Conservation (phyloP, 2,888 invertebrate species). For the Nycteola revayana region DNA sequence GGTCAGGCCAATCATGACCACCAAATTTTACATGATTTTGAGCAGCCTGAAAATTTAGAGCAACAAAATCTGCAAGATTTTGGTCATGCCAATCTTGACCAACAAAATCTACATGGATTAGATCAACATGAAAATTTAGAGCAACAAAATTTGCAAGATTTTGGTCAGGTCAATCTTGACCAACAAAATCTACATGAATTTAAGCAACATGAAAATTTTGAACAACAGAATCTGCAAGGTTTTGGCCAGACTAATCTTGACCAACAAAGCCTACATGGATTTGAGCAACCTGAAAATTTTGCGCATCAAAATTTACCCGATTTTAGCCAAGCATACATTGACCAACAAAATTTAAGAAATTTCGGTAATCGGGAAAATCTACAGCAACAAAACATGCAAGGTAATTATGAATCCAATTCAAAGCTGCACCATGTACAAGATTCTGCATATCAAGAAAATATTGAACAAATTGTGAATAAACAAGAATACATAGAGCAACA, state of each 20-base stretch:
- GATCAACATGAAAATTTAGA: conserved; percentile 8
- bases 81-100: conserved; percentile 12
- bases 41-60: conserved; percentile 19
- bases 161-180: conserved; percentile 21
- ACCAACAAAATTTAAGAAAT: background rate
- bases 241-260: conserved; percentile 15
- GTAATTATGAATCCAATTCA: background rate
- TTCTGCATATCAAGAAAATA: conserved; percentile 9
- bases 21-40: conserved; percentile 8
- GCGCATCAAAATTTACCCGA: conserved; percentile 12
- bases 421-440: conserved; percentile 1
- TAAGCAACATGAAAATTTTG: conserved; percentile 17
- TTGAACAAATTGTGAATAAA: background rate
- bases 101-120: conserved; percentile 9
- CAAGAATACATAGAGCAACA: background rate
- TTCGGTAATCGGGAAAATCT: conserved; percentile 9
- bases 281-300: conserved; percentile 7
- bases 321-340: background rate
- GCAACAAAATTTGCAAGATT: conserved; percentile 19
- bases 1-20: conserved; percentile 19
- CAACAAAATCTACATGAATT: conserved; percentile 25
- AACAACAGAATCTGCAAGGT: conserved; percentile 20
- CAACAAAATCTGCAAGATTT: conserved; percentile 23
- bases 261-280: conserved; percentile 6
- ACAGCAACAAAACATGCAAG: conserved; percentile 13